These are phyloP conservation scores for Oceanodroma leucorhoa DNA, from an alignment of 2,797 vertebrate genomes.

Conservation along the genomic window DNA sequence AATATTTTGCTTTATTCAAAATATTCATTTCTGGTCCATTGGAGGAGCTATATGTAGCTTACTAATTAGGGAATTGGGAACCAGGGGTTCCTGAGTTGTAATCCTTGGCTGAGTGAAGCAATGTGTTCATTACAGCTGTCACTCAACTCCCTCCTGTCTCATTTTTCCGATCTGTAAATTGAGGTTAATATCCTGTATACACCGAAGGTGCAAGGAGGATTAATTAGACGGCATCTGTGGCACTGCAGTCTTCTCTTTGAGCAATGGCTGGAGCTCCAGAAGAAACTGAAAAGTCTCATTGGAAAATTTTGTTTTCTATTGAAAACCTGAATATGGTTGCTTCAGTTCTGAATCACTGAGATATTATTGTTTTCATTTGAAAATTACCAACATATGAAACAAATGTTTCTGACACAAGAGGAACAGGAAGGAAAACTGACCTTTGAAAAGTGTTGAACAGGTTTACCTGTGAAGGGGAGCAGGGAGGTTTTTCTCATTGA, in stretches of 20 bases:
- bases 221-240: not conserved
- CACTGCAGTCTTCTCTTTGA: not conserved
- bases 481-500: not conserved
- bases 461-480: not conserved
- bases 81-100: not conserved
- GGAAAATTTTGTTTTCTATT: not conserved
- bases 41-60: not conserved
- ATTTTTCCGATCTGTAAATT: slow-evolving; percentile 31
- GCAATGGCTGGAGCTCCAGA: not conserved
- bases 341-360: not conserved
- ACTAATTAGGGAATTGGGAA: slow-evolving; percentile 38
- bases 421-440: not conserved
- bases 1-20: slow-evolving; percentile 10
- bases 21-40: not conserved
- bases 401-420: not conserved
- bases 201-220: not conserved
- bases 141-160: slow-evolving; percentile 30
- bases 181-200: slow-evolving; percentile 20
- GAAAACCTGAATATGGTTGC: not conserved
- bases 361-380: not conserved
- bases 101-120: not conserved
- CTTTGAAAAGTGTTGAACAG: not conserved
- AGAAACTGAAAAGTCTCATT: not conserved
- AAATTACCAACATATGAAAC: not conserved
- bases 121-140: slow-evolving; percentile 40